Percentiles rank a stretch among this genome's conserved stretches.
Evolutionary conservation across 2,113 vertebrate species (phyloP).

Genomic region (Hypomesus transpacificus): DNA sequence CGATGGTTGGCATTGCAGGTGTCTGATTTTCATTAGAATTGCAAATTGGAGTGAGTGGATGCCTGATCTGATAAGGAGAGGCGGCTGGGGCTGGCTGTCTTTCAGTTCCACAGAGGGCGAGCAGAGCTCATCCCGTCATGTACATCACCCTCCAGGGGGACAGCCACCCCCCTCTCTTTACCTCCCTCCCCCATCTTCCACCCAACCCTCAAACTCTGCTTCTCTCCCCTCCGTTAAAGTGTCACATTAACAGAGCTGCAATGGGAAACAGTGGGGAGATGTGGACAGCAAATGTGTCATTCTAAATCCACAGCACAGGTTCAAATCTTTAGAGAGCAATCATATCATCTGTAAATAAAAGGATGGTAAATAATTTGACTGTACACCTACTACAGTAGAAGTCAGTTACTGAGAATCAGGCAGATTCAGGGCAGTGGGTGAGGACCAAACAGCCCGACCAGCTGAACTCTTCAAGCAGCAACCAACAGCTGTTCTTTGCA

Average conservation of each 20-base stretch:
- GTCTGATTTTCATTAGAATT: constrained; percentile 94
- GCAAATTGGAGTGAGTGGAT: constrained; percentile 78
- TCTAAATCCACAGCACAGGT: too few species aligned
- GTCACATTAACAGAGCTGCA: constrained; percentile 7
- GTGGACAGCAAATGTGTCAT: too few species aligned
- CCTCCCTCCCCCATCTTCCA: constrained; percentile 8
- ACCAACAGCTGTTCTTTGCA: constrained; percentile 74
- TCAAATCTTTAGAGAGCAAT: not conserved
- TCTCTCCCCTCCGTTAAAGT: not conserved
- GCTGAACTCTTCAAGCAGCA: constrained; percentile 55
- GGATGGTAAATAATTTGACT: not conserved
- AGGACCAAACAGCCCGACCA: constrained; percentile 34
- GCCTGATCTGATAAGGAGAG: constrained; percentile 78
- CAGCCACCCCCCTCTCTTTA: constrained; percentile 11
- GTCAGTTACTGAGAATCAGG: constrained; percentile 3
- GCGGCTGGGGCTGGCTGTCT: constrained; percentile 47
- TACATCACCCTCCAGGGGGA: constrained; percentile 31
- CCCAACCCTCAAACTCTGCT: not conserved
- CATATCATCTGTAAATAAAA: too few species aligned
- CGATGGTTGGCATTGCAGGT: constrained; percentile 81
- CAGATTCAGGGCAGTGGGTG: constrained; percentile 8
- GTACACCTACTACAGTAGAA: constrained; percentile 16
- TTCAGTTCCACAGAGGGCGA: not conserved
- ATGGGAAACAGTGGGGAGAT: not conserved
- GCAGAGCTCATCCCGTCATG: constrained; percentile 38